These are phyloP conservation scores for Epinephelus coioides DNA, from an alignment of 2,797 vertebrate species.

Conservation along the genomic window DNA sequence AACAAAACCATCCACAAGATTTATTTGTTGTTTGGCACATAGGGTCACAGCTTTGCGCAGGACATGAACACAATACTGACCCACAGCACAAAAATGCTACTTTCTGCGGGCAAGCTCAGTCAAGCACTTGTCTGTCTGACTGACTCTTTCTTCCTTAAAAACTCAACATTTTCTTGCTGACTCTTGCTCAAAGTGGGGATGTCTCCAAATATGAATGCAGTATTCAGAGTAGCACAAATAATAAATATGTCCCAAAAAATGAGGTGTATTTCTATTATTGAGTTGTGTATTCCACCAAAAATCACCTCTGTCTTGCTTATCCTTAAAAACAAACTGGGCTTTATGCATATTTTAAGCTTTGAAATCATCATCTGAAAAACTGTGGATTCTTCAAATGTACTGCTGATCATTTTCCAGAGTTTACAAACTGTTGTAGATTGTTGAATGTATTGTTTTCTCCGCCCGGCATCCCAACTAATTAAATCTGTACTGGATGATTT, in stretches of 20 bases:
- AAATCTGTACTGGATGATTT: too few relatives aligned
- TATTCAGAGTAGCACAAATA: not conserved
- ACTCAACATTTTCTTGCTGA: not conserved
- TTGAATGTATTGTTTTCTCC: too few relatives aligned
- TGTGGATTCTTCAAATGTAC: not conserved
- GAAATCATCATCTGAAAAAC: not conserved
- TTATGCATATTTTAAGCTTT: not conserved
- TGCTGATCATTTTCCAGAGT: not conserved
- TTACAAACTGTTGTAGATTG: too few relatives aligned
- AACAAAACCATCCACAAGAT: not conserved
- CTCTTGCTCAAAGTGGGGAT: not conserved
- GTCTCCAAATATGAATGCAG: not conserved
- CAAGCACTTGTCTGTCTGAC: not conserved
- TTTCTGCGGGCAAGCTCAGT: not conserved
- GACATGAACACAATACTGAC: slow-evolving; percentile 10
- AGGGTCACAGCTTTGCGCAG: not conserved
- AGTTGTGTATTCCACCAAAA: too few relatives aligned
- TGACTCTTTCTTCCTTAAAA: not conserved
- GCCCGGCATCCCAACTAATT: too few relatives aligned
- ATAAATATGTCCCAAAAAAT: not conserved
- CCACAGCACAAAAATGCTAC: not conserved
- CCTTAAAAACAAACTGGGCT: not conserved
- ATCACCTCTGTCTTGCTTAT: too few relatives aligned
- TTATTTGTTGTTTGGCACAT: slow-evolving; percentile 1
- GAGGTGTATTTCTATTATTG: too few relatives aligned